Evolutionary conservation across 2,888 invertebrate species (phyloP), one percentile per base, ranked within the genome.

Genomic region (Caenorhabditis imperialis): DNA sequence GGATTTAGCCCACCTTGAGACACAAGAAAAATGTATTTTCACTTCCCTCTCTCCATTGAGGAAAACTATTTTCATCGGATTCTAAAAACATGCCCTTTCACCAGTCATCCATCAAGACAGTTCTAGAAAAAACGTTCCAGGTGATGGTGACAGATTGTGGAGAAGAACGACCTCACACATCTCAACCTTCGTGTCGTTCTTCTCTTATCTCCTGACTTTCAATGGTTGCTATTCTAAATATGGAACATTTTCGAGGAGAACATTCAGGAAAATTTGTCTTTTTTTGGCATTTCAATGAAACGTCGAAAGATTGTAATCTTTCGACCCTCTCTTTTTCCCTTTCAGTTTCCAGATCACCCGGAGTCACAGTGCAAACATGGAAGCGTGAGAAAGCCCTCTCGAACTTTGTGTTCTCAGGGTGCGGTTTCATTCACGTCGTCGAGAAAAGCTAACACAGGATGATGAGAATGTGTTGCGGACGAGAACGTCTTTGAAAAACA

Each of bases 391-490:
- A 67, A 57, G 50, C 67, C 51, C 44, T 55, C 51, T 44, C 67
- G 67, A 67, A 67, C 67, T 67, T 67, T 57, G 57, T 65, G 38
- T 65, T 65, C 65, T 50, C 65, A 55, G 23, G 65, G 65, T 65
- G 65, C 65, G 65, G 65, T 50, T 23, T 40, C 40, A 40, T 63
- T 50, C 65, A 65, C 63, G 63, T 63, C 48, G 38, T 30, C 63
- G 30, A 45, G 8, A 55, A 30, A 60, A 65, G 22, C 63, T 55
- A 55, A 65, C 54, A 65, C 8, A 22, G 42, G 55, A 45, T 65
- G 48, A 42, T 54, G 50, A 27, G 22, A 40, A 48, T 27, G 23
- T 25, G 22, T 44, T 23, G 22, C 25, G 42, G 40, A 44, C 23
- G 25, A 20, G 54, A 47, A 62, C 45, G 54, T 40, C 63, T 63